Conservation (phyloP, 2,797 vertebrate species). For the Sebastes iracundus region DNA sequence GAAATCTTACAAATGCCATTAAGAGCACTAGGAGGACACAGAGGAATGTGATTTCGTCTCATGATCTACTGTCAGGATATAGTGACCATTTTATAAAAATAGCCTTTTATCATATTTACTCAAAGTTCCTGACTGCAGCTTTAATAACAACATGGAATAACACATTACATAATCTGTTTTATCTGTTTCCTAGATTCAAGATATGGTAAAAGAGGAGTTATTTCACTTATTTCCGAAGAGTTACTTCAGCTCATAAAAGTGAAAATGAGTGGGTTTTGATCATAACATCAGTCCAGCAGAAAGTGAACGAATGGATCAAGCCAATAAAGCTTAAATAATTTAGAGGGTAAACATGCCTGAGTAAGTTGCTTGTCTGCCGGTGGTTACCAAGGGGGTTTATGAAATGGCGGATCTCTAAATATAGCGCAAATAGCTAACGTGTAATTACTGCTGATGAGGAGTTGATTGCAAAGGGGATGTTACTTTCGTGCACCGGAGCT, state of each 20-base stretch:
- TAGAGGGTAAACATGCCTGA: conserved; percentile 68
- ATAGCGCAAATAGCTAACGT: conserved; percentile 75
- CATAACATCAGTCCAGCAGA: conserved; percentile 27
- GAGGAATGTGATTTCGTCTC: neutral
- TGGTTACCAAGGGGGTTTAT: conserved; percentile 56
- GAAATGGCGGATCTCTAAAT: conserved; percentile 78
- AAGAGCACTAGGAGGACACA: too few relatives aligned
- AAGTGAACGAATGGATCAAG: conserved; percentile 50
- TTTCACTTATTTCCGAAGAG: conserved; percentile 6
- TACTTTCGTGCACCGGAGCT: conserved; percentile 61
- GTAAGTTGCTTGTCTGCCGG: conserved; percentile 59
- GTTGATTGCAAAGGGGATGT: conserved; percentile 79
- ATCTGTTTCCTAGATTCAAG: neutral
- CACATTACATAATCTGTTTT: neutral
- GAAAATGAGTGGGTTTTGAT: conserved; percentile 26
- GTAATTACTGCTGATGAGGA: conserved; percentile 83
- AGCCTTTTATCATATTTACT: neutral
- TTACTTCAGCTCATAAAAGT: conserved; percentile 16
- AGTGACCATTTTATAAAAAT: neutral
- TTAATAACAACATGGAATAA: neutral
- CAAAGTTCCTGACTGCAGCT: neutral
- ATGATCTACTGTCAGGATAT: neutral
- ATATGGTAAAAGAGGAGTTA: neutral
- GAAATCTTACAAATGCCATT: too few relatives aligned
- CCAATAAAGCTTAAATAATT: conserved; percentile 71